Evolutionary conservation across 2,113 vertebrate species (phyloP), one percentile per base, ranked within the genome.

Genomic region (Podiceps cristatus): DNA sequence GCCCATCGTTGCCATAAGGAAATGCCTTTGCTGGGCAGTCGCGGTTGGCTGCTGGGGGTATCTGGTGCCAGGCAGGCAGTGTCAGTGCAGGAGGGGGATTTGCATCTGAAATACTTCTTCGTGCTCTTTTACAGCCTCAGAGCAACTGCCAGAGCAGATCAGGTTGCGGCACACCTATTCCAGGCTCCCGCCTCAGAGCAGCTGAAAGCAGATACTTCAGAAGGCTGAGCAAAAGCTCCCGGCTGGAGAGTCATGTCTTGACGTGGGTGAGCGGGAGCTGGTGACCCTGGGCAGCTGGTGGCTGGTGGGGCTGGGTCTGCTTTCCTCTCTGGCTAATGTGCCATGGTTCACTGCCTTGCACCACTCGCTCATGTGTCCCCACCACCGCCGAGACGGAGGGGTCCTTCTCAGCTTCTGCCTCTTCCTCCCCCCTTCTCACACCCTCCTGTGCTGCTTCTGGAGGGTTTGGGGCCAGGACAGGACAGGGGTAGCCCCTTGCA

Each of bases 101-200:
- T 80, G 80, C 69, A 35, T 85, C 94, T 93, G 78, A 71, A 78
- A 7, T 87, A 18, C 37, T 49, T 42, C 80, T 87, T 56, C 7
- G 0, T 64, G 84, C 83, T 94, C 79, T 66, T 78, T 76, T 73
- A 63, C 89, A 89, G 93, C 74, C 76, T 56, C 49, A n/a, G 84
- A 94, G 93, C 97, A 95, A 69, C 93, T 94, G 93, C 93, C 81
- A 66, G 81, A 45, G 87, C 60, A 55, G 95, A 93, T 97, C 96
- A 58, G 91, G 91, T 96, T 96, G 80, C 95, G 0, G 18, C 71
- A 75, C 91, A 93, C 93, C 93, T 95, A 96, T 94, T 96, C 93
- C 93, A 85, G 89, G 94, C 94, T 95, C 64, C 89, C 1, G 28
- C 53, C 66, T 37, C 3, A 1, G 75, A 81, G 91, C 91, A n/a